phyloP scores from a whole-genome alignment of 2,113 vertebrate genomes.

The Galemys pyrenaicus region DNA sequence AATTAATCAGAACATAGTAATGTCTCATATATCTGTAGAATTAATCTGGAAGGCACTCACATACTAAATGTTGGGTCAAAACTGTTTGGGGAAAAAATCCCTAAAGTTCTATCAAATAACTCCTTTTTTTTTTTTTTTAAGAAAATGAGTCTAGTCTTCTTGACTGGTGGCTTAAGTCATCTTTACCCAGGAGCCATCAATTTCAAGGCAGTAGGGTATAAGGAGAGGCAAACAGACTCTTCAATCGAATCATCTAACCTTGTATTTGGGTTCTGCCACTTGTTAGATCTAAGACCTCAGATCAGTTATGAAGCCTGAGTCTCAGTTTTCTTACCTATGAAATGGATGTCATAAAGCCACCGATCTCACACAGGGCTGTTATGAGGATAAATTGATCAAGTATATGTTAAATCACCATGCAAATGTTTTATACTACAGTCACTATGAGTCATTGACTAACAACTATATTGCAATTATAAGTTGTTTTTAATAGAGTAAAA shows the following conservation, averaged over 20 bases:
- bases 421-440: slow-evolving; percentile 45
- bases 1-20: slow-evolving; percentile 47
- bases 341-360: slow-evolving; percentile 14
- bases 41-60: slow-evolving; percentile 18
- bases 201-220: background rate
- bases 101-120: slow-evolving; percentile 33
- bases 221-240: slow-evolving; percentile 23
- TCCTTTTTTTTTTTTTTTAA: background rate
- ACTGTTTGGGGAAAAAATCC: background rate
- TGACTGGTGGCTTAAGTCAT: slow-evolving; percentile 29
- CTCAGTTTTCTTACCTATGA: slow-evolving; percentile 49
- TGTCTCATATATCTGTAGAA: slow-evolving; percentile 33
- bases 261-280: slow-evolving; percentile 14
- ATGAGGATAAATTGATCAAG: background rate
- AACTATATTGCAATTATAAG: slow-evolving; percentile 33
- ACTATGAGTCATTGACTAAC: slow-evolving; percentile 23
- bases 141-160: slow-evolving; percentile 30
- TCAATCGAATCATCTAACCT: slow-evolving; percentile 32
- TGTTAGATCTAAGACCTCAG: slow-evolving; percentile 11
- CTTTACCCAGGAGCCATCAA: slow-evolving; percentile 33
- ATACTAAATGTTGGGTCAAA: slow-evolving; percentile 33
- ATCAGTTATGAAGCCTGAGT: slow-evolving; percentile 1
- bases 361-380: background rate
- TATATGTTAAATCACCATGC: slow-evolving; percentile 29
- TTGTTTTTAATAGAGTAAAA: slow-evolving; percentile 55